A percentile compares a stretch with the other conserved stretches of the same genome.
Conservation (phyloP, 1,140 invertebrate species). For the Penaeus japonicus region DNA sequence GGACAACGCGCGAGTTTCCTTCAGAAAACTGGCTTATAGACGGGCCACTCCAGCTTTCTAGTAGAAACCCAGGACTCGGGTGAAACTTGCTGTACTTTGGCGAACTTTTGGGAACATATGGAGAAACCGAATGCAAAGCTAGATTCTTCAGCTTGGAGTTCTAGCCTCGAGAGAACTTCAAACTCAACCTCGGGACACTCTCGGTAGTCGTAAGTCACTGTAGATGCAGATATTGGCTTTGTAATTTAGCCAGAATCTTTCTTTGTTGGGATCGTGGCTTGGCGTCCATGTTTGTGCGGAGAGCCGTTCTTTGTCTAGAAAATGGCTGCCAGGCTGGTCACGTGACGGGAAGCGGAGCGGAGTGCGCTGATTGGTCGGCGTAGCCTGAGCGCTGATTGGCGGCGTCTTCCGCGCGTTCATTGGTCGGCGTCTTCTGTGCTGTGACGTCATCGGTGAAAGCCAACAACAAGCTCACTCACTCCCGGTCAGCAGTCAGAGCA, state of each 20-base stretch:
- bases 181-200: background rate
- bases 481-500: slow-evolving; percentile 49
- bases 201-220: background rate
- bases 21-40: background rate
- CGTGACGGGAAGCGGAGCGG: slow-evolving; percentile 49
- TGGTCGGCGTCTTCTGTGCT: background rate
- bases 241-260: background rate
- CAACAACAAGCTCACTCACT: slow-evolving; percentile 46
- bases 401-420: too few relatives aligned
- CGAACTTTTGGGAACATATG: background rate
- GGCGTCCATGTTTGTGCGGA: slow-evolving; percentile 43
- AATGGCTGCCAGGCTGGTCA: slow-evolving; percentile 57
- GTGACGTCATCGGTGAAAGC: slow-evolving; percentile 58
- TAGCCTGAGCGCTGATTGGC: too few relatives aligned
- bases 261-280: slow-evolving; percentile 4
- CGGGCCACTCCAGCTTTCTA: slow-evolving; percentile 41
- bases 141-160: background rate
- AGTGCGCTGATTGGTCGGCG: slow-evolving; percentile 40
- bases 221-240: background rate
- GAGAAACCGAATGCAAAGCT: background rate
- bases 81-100: slow-evolving; percentile 6
- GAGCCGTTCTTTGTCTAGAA: slow-evolving; percentile 58
- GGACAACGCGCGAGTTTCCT: background rate
- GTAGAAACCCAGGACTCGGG: slow-evolving; percentile 2
- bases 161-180: too few relatives aligned